phyloP scores from a whole-genome alignment of 2,113 vertebrate genomes.

The Gavia stellata region DNA sequence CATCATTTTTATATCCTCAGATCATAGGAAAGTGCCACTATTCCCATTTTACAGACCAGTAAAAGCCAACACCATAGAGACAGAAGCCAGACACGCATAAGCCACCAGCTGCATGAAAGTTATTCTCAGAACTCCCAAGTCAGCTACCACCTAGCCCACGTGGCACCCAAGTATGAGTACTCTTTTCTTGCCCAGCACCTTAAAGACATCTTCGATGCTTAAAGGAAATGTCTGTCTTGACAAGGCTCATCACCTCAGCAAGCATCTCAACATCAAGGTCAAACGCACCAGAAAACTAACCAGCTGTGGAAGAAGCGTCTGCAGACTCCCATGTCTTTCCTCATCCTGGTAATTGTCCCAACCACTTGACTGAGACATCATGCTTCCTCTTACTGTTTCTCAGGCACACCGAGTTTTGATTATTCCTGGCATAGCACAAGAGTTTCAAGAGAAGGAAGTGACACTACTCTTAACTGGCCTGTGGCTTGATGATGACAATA shows the following conservation, averaged over 20 bases:
- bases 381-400: constrained; percentile 3
- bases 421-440: constrained; percentile 26
- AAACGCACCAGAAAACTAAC: neutral
- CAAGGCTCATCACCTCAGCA: neutral
- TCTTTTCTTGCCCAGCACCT: neutral
- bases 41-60: neutral
- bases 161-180: neutral
- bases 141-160: neutral
- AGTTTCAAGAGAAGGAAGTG: constrained; percentile 51
- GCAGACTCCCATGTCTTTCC: neutral
- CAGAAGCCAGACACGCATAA: neutral
- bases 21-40: neutral
- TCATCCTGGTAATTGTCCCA: neutral
- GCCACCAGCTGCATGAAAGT: neutral
- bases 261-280: neutral
- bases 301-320: neutral
- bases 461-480: neutral
- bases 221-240: neutral
- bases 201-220: neutral
- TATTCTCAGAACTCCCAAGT: neutral
- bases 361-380: neutral
- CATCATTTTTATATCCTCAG: neutral
- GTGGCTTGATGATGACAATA: constrained; percentile 13
- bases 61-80: neutral
- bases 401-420: neutral